phyloP scores from a whole-genome alignment of 1,140 invertebrate genomes.

The Drosophila sucinea region DNA sequence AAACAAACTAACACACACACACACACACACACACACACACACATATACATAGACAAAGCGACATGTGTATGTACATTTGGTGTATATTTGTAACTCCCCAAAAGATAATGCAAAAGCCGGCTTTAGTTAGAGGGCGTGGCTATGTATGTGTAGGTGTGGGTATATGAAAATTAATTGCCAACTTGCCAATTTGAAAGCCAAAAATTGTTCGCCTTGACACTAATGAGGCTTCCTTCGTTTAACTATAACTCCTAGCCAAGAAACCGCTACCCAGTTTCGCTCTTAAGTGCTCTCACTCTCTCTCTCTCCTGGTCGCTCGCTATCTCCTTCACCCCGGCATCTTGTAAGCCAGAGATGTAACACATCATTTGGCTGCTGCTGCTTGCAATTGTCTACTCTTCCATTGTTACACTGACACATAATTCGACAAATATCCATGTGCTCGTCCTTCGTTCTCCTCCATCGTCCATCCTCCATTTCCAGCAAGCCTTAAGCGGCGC shows the following conservation, averaged over 20 bases:
- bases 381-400: constrained; percentile 53
- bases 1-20: constrained; percentile 73
- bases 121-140: constrained; percentile 51
- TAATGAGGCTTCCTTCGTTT: constrained; percentile 55
- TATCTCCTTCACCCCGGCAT: neutral
- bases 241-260: neutral
- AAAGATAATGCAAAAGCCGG: constrained; percentile 35
- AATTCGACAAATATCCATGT: constrained; percentile 35
- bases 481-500: constrained; percentile 61
- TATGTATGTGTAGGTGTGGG: constrained; percentile 23
- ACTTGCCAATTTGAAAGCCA: constrained; percentile 40
- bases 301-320: neutral
- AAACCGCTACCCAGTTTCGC: neutral
- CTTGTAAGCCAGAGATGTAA: constrained; percentile 1
- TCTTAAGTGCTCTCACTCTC: neutral
- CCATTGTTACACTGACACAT: constrained; percentile 80
- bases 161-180: constrained; percentile 55
- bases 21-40: constrained; percentile 27
- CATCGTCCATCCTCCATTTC: constrained; percentile 35
- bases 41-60: constrained; percentile 35
- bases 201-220: constrained; percentile 70
- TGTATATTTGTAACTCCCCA: constrained; percentile 39
- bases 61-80: constrained; percentile 31
- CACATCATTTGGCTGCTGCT: constrained; percentile 23
- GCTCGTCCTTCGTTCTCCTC: constrained; percentile 25